Conservation (phyloP, 2,888 invertebrate genomes). For the Drosophila falleni region DNA sequence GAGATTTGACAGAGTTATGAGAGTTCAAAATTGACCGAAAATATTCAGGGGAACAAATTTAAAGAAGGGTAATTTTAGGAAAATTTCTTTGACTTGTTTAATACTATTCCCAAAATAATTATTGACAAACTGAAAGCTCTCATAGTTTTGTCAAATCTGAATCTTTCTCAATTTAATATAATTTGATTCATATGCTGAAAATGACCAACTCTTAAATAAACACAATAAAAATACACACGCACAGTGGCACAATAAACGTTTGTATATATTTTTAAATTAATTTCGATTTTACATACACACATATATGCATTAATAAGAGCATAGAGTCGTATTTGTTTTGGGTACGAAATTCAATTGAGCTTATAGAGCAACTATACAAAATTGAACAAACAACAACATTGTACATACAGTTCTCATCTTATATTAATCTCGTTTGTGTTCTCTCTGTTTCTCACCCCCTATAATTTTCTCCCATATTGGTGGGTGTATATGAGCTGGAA, state of each 20-base stretch:
- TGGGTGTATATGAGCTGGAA: background rate
- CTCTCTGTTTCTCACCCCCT: background rate
- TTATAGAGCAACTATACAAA: background rate
- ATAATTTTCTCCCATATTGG: background rate
- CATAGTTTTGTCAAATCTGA: too few species aligned
- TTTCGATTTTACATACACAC: background rate
- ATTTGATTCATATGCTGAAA: background rate
- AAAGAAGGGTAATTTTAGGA: too few species aligned
- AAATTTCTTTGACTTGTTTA: too few species aligned
- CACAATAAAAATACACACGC: background rate
- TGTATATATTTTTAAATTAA: background rate
- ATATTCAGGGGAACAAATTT: background rate
- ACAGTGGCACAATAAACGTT: background rate
- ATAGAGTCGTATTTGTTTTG: background rate
- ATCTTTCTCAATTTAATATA: background rate
- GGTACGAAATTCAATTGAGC: background rate
- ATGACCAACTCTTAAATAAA: background rate
- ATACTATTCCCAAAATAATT: too few species aligned
- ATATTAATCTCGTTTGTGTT: background rate
- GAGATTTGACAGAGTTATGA: too few species aligned
- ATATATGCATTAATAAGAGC: constrained; percentile 6
- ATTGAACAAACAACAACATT: background rate
- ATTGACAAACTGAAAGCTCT: too few species aligned
- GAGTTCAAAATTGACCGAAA: background rate
- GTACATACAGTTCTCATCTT: background rate